Conservation (phyloP, 2,888 invertebrate species). For the Polydrusus pterygomalis region DNA sequence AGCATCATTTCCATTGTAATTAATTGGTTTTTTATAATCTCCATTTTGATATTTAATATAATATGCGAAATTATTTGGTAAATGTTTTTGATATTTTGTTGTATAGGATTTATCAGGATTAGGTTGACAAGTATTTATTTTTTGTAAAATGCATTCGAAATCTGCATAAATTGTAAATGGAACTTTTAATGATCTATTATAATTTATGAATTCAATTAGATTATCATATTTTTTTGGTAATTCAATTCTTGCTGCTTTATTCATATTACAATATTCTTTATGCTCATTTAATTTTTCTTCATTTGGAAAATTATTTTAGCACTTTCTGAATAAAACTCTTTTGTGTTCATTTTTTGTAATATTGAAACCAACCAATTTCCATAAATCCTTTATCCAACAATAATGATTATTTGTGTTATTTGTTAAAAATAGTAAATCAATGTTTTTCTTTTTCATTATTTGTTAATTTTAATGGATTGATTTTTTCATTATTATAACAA, state of each 20-base stretch:
- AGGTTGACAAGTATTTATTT: neutral
- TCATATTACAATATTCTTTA: neutral
- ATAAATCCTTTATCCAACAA: constrained; percentile 3
- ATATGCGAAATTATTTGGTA: constrained; percentile 1
- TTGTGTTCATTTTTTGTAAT: neutral
- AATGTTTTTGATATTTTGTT: constrained; percentile 6
- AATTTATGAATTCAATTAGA: neutral
- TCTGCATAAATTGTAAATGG: neutral
- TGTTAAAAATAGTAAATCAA: neutral
- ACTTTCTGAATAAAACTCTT: neutral
- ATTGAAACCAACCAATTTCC: neutral
- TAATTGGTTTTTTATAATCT: neutral
- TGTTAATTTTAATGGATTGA: neutral
- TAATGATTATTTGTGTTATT: neutral
- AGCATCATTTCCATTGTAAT: neutral
- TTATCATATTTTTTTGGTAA: constrained; percentile 10
- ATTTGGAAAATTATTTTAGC: constrained; percentile 2
- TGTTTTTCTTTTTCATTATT: constrained; percentile 7
- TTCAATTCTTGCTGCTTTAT: neutral
- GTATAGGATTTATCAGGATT: neutral
- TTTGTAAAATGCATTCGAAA: constrained; percentile 1
- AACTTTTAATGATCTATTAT: neutral
- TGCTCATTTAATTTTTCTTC: neutral
- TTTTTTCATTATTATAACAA: neutral
- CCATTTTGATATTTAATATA: neutral